Evolutionary conservation across 92 coral and sea anemone species (phyloP), one percentile per base, ranked within the genome.

Genomic region (Phenganax marumi): DNA sequence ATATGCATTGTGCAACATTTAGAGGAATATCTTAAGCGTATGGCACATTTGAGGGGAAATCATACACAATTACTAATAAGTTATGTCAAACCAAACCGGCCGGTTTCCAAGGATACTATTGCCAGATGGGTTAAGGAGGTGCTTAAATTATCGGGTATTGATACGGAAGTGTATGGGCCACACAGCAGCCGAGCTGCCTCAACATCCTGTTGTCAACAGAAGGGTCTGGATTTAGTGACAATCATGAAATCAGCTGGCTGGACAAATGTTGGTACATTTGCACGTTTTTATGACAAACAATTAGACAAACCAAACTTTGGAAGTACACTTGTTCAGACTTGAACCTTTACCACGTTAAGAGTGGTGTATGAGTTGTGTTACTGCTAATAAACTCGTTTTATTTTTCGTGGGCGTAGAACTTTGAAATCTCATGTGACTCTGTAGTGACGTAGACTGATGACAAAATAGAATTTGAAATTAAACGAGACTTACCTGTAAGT

Each of bases 161-260:
- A 58, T 6, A 58, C 65, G 0, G 14, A 7, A 7, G 65, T 13
- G 65, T 18, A 64, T 25, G 70, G 70, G 0, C 13, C 70, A 22
- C 70, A 64, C 21, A 64, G 70, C 13, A 64, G 70, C 10, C 10
- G 70, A 64, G 33, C 70, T 18, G 70, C 70, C 13, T 64, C 47
- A 8, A 24, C 70, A 22, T 64, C 47, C 2, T 62, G 9, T 64
- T 64, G 70, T 7, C 70, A 64, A 0, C 46, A 25, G 16, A 64
- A 64, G 21, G 70, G 70, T 3, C 16, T 64, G 10, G 33, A 64
- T 64, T 14, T 64, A 16, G 46, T 64, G 46, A 64, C 70, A 64
- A 64, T 64, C 13, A 62, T 64, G 70, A 64, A 64, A 10, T 64
- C 70, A 8, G 70, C 70, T 13, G 65, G 65, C 6, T 58, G 65